Evolutionary conservation across 2,113 vertebrate genomes (phyloP).

Genomic region (Plestiodon gilberti): DNA sequence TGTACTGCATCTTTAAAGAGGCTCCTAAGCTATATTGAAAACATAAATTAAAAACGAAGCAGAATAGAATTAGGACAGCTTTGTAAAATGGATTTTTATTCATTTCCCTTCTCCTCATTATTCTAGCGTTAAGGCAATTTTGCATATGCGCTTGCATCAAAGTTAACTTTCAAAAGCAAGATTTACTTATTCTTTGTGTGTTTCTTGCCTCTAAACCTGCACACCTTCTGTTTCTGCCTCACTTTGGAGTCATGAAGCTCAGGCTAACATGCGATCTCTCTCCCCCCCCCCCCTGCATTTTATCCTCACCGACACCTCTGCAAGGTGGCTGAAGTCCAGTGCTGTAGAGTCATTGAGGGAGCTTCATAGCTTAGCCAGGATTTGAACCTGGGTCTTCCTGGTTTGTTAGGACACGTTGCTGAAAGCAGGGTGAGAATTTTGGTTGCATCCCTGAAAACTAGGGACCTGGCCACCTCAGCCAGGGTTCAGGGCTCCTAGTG

Average conservation of each 20-base stretch:
- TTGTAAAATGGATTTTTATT: constrained; percentile 52
- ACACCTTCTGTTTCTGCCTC: not conserved
- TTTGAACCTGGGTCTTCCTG: too few species aligned
- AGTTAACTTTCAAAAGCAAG: constrained; percentile 9
- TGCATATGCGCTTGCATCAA: constrained; percentile 41
- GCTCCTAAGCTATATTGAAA: constrained; percentile 56
- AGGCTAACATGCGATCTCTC: too few species aligned
- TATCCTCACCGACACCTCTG: not conserved
- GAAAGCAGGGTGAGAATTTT: too few species aligned
- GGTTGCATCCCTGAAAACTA: not conserved
- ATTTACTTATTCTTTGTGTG: not conserved
- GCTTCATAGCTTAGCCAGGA: too few species aligned
- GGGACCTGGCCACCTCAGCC: not conserved
- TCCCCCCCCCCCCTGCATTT: not conserved
- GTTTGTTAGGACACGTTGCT: too few species aligned
- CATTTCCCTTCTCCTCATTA: constrained; percentile 36
- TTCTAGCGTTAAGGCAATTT: constrained; percentile 40
- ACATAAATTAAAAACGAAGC: constrained; percentile 43
- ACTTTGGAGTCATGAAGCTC: too few species aligned
- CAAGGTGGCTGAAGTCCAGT: not conserved
- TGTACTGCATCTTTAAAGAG: constrained; percentile 66
- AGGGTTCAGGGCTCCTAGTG: constrained; percentile 13
- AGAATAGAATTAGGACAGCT: constrained; percentile 50
- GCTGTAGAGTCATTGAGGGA: too few species aligned
- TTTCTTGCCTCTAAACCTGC: constrained; percentile 20